Conservation (phyloP, 2,113 vertebrate species). For the Phalacrocorax brasilianus region DNA sequence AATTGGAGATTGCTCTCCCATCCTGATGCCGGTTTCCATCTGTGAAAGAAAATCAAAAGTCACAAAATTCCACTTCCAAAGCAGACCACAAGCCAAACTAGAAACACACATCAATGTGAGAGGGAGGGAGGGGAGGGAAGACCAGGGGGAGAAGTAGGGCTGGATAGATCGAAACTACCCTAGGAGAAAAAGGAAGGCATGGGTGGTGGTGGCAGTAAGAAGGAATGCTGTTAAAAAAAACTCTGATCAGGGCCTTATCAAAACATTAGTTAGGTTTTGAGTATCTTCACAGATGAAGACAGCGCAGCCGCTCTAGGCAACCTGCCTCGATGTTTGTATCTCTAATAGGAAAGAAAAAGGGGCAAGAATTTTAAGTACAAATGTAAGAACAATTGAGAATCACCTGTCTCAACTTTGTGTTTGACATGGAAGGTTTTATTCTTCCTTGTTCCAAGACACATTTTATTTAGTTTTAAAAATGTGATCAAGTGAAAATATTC, state of each 20-base stretch:
- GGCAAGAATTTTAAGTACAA: not conserved
- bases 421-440: not conserved
- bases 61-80: conserved; percentile 32
- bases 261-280: not conserved
- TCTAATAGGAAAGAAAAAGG: not conserved
- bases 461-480: not conserved
- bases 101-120: not conserved
- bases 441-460: not conserved
- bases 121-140: not conserved
- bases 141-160: not conserved
- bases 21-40: conserved; percentile 72
- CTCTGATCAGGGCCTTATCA: not conserved
- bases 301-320: not conserved
- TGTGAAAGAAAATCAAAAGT: conserved; percentile 66
- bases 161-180: not conserved
- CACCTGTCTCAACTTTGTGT: not conserved
- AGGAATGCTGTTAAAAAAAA: not conserved
- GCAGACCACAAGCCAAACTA: conserved; percentile 35
- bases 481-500: not conserved
- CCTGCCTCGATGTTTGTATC: not conserved
- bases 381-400: not conserved
- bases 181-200: not conserved
- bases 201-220: not conserved
- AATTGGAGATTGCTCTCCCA: conserved; percentile 59
- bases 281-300: not conserved